Evolutionary conservation across 2,888 invertebrate genomes (phyloP).

Genomic region (Athripsodes cinereus): DNA sequence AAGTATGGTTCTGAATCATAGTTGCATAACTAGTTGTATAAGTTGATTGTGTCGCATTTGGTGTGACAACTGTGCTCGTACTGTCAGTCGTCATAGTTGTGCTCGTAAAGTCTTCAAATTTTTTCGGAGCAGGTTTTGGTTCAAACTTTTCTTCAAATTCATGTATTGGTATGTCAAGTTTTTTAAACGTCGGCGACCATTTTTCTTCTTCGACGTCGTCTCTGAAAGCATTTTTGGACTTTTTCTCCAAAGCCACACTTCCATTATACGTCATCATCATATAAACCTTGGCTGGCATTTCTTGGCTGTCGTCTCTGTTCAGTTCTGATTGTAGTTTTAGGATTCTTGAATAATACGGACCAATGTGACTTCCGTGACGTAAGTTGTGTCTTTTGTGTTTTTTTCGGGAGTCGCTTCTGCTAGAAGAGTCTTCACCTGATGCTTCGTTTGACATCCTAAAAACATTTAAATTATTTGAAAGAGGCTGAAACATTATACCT

Average conservation of each 20-base stretch:
- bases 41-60: not conserved
- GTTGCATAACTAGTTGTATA: not conserved
- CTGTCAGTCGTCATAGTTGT: not conserved
- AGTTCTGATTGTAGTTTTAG: constrained; percentile 22
- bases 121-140: constrained; percentile 44
- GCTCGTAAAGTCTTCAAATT: not conserved
- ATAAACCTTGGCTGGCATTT: constrained; percentile 11
- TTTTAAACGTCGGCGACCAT: constrained; percentile 21
- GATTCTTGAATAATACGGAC: constrained; percentile 25
- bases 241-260: constrained; percentile 24
- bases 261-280: constrained; percentile 21
- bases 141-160: constrained; percentile 57
- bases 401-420: not conserved
- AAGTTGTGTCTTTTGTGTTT: constrained; percentile 18
- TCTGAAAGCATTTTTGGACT: constrained; percentile 23
- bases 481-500: too few relatives aligned
- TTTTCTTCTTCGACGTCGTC: constrained; percentile 24
- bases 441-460: not conserved
- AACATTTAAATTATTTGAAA: too few relatives aligned
- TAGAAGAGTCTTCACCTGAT: not conserved
- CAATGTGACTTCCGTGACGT: constrained; percentile 21
- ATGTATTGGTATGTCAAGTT: constrained; percentile 44
- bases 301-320: constrained; percentile 22
- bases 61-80: not conserved
- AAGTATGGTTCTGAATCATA: not conserved